Conservation (phyloP, 1,140 invertebrate species). For the Dreissena polymorpha region DNA sequence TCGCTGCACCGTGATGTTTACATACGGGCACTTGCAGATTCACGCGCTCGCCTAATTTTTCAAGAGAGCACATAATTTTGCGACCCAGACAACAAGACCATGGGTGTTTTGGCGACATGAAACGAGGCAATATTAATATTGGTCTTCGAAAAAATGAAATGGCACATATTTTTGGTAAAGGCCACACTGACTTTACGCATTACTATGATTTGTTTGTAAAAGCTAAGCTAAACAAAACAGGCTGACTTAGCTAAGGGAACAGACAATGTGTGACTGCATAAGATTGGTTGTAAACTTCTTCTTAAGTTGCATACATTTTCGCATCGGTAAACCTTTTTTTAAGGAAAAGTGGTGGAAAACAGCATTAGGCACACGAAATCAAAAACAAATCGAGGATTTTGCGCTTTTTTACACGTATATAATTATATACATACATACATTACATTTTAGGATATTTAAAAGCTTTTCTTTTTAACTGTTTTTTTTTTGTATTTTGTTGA, state of each 20-base stretch:
- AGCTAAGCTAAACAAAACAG: neutral
- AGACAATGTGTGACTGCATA: neutral
- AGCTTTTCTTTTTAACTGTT: too few relatives aligned
- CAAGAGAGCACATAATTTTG: conserved; percentile 10
- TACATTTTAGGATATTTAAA: neutral
- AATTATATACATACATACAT: conserved; percentile 1
- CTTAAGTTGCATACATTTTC: neutral
- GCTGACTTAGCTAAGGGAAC: too few relatives aligned
- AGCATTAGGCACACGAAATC: neutral
- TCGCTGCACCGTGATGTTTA: conserved; percentile 44
- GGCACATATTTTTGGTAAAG: conserved; percentile 40
- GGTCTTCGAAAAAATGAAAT: conserved; percentile 13
- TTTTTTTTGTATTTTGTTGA: too few relatives aligned
- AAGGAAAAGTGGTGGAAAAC: neutral
- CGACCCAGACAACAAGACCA: conserved; percentile 26
- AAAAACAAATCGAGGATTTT: too few relatives aligned
- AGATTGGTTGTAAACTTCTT: neutral
- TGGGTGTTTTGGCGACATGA: conserved; percentile 24
- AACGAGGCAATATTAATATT: neutral
- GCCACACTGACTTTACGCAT: conserved; percentile 31
- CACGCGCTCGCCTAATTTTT: conserved; percentile 24
- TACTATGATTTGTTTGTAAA: conserved; percentile 35
- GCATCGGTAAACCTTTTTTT: neutral
- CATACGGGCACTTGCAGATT: conserved; percentile 36
- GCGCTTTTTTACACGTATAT: neutral